Evolutionary conservation across 1,140 invertebrate species (phyloP), one percentile per base, ranked within the genome.

Genomic region (Grapholita molesta): DNA sequence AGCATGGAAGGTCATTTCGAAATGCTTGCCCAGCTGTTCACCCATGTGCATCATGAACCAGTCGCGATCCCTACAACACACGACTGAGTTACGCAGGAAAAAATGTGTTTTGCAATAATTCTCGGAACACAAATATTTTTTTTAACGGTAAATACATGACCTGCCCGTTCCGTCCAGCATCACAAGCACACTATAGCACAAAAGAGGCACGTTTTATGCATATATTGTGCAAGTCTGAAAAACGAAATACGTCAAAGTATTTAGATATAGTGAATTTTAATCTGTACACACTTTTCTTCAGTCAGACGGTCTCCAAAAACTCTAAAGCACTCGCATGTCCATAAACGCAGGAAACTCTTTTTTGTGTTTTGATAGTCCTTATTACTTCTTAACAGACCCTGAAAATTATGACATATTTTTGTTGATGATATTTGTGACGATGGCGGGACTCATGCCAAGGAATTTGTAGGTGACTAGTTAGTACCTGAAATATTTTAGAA

Each of bases 271-370:
- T 38, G 38, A 64, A 69, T 67, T 24, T 70, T 35, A n/a, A 52
- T 68, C 69, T 9, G 9, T 25, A 25, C 15, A 38, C n/a, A 95
- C 95, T 93, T 93, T 42, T 95, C 94, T 85, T 97, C 95, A 28
- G 96, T 95, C 0, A 98, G 91, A 28, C 96, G 93, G 87, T 98
- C 97, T 76, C 93, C 94, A 85, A 97, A 98, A 0, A 97, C 96
- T 76, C 97, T 92, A 87, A 95, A 97, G 69, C 94, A 94, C 82
- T 98, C 97, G 86, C 97, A 96, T 73, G 97, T 93, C 97, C 97
- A 98, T 2, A 98, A 90, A 38, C 96, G 91, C 0, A 96, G 91
- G 73, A 97, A 95, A 2, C 93, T 89, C 1, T 90, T 72, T 76
- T 94, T 96, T 3, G 94, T 96, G 78, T 95, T 95, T 76, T 96